These are phyloP conservation scores for Leptinotarsa lineolata DNA, from an alignment of 1,140 invertebrate genomes.

Conservation along the genomic window DNA sequence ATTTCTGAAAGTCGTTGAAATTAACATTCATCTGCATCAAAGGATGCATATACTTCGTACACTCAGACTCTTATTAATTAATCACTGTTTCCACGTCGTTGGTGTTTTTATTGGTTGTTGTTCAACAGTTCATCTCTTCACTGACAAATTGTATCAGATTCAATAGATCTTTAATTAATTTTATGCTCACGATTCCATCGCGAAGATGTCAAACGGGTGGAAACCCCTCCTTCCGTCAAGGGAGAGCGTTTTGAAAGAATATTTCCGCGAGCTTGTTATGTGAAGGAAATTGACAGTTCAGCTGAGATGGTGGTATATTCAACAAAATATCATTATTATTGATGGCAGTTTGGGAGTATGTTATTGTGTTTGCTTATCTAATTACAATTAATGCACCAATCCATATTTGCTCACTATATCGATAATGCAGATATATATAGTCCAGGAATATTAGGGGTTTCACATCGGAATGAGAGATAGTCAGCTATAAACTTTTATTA, in stretches of 20 bases:
- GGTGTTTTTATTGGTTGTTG: not conserved
- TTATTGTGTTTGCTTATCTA: too few species aligned
- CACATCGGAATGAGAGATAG: too few species aligned
- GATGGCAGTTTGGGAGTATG: too few species aligned
- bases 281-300: not conserved
- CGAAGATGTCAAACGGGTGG: not conserved
- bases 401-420: too few species aligned
- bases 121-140: not conserved
- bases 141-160: not conserved
- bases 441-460: too few species aligned
- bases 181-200: not conserved
- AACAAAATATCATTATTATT: too few species aligned
- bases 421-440: too few species aligned
- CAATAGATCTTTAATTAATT: conserved; percentile 1
- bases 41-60: not conserved
- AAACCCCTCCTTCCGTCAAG: not conserved
- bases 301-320: too few species aligned
- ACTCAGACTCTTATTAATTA: not conserved
- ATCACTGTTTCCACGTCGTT: not conserved
- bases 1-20: too few species aligned
- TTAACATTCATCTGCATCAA: not conserved
- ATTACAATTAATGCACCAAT: too few species aligned
- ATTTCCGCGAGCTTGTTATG: not conserved
- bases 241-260: not conserved
- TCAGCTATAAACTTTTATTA: too few species aligned